phyloP scores from a whole-genome alignment of 2,888 invertebrate genomes.

The Hermaeophaga mercurialis region DNA sequence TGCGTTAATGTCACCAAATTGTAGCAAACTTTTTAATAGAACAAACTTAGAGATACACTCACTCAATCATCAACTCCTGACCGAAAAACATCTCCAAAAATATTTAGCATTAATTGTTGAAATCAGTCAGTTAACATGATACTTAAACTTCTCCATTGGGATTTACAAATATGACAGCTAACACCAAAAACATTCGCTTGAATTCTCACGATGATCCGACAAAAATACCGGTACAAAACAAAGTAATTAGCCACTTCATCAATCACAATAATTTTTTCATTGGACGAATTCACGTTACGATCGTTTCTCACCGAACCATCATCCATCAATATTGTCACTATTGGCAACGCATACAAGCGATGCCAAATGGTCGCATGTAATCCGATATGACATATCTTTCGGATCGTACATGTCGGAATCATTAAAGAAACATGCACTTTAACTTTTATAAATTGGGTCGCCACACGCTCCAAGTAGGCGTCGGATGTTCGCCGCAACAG shows the following conservation, averaged over 20 bases:
- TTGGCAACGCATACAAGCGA: constrained; percentile 16
- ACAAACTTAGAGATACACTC: too few species aligned
- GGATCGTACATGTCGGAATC: constrained; percentile 48
- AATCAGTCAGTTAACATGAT: too few species aligned
- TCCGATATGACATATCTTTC: constrained; percentile 52
- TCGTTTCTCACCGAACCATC: constrained; percentile 17
- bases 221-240: background rate
- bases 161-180: too few species aligned
- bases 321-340: constrained; percentile 25
- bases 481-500: background rate
- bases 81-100: too few species aligned
- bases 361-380: constrained; percentile 42
- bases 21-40: too few species aligned
- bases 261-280: constrained; percentile 15
- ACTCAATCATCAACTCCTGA: too few species aligned
- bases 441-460: constrained; percentile 10
- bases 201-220: too few species aligned
- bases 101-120: too few species aligned
- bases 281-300: constrained; percentile 6
- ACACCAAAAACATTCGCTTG: too few species aligned
- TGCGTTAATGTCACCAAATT: too few species aligned
- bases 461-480: constrained; percentile 17
- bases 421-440: constrained; percentile 30
- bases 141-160: too few species aligned
- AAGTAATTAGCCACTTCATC: constrained; percentile 13